phyloP scores from a whole-genome alignment of 2,113 vertebrate species.

The Neodontobutis hainanensis region DNA sequence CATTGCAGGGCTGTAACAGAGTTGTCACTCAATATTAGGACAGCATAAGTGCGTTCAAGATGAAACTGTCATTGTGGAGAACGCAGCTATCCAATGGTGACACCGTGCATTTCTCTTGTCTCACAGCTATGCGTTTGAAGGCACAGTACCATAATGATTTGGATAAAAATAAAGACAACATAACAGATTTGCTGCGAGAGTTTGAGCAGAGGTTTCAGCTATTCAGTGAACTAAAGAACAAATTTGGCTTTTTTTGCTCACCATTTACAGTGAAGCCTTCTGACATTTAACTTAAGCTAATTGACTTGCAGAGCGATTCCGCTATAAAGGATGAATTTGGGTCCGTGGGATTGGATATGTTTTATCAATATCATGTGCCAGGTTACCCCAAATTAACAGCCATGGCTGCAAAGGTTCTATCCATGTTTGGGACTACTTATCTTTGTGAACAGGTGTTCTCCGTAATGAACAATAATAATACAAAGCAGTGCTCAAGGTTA shows the following conservation, averaged over 20 bases:
- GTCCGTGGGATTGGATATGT: not conserved
- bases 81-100: conserved; percentile 11
- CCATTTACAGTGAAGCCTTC: conserved; percentile 14
- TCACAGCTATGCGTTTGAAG: not conserved
- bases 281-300: conserved; percentile 19
- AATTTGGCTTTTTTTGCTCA: conserved; percentile 19
- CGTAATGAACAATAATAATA: no score
- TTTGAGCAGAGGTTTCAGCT: conserved; percentile 10
- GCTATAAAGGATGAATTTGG: conserved; percentile 31
- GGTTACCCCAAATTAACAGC: no score
- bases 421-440: no score
- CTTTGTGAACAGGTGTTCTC: no score
- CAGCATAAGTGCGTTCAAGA: conserved; percentile 12
- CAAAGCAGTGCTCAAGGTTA: no score
- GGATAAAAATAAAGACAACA: not conserved
- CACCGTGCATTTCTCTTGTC: conserved; percentile 7
- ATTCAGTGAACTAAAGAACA: conserved; percentile 12
- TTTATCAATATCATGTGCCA: no score
- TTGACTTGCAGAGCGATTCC: conserved; percentile 29
- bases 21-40: conserved; percentile 16
- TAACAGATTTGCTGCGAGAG: not conserved
- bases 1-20: conserved; percentile 22
- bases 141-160: not conserved
- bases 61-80: conserved; percentile 21
- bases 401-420: no score